These are phyloP conservation scores for Lomographa bimaculata DNA, from an alignment of 2,888 invertebrate species.

Conservation along the genomic window DNA sequence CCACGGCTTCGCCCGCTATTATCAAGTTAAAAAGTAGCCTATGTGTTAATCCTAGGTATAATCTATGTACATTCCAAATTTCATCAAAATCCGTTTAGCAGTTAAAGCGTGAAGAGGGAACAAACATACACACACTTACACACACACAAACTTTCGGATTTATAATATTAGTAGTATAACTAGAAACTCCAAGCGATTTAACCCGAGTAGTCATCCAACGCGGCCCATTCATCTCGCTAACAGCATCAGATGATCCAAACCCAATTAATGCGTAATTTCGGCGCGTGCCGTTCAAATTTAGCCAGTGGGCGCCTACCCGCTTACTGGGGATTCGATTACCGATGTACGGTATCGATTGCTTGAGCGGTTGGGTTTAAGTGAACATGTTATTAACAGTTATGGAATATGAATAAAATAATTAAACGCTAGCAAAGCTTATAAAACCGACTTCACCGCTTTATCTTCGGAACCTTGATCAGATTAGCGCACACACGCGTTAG, in stretches of 20 bases:
- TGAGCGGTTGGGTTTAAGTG: constrained; percentile 2
- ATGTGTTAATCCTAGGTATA: neutral
- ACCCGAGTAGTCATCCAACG: constrained; percentile 29
- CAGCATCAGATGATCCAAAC: constrained; percentile 55
- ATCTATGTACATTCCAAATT: too few species aligned
- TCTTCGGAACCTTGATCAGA: too few species aligned
- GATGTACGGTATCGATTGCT: constrained; percentile 19
- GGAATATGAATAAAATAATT: too few species aligned
- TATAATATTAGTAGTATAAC: neutral
- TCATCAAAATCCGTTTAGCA: too few species aligned
- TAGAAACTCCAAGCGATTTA: constrained; percentile 4
- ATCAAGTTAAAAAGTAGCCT: too few species aligned
- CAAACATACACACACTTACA: too few species aligned
- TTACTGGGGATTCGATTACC: constrained; percentile 23
- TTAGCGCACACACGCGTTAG: too few species aligned
- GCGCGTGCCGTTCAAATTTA: constrained; percentile 52
- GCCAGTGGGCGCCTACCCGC: constrained; percentile 24
- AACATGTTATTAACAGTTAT: constrained; percentile 6
- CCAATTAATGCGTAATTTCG: constrained; percentile 60
- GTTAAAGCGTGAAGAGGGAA: too few species aligned
- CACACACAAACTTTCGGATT: too few species aligned
- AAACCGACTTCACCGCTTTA: too few species aligned
- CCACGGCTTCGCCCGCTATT: too few species aligned
- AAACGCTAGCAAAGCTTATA: too few species aligned
- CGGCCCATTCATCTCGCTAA: constrained; percentile 42